A percentile compares a stretch with the other conserved stretches of the same genome.
Evolutionary conservation across 2,888 invertebrate genomes (phyloP).

Genomic region (Trissolcus japonicus): DNA sequence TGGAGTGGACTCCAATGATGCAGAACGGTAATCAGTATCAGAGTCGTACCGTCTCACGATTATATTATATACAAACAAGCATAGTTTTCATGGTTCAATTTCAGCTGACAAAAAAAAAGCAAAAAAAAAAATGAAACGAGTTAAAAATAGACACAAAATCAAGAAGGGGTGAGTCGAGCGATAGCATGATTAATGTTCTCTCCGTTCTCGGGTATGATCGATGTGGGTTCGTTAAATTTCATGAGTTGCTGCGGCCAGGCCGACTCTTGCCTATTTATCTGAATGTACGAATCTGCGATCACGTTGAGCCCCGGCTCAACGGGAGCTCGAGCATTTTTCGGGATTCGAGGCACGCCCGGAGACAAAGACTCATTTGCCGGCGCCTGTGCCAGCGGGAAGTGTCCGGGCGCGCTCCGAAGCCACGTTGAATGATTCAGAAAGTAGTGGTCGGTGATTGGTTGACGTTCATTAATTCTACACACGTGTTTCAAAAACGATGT

Average conservation of each 20-base stretch:
- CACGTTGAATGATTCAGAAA: constrained; percentile 36
- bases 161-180: constrained; percentile 5
- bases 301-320: constrained; percentile 6
- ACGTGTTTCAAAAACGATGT: constrained; percentile 43
- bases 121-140: neutral
- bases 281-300: neutral
- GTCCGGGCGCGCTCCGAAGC: neutral
- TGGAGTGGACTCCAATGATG: too few relatives aligned
- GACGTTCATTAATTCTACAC: constrained; percentile 48
- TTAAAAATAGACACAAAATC: neutral
- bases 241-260: constrained; percentile 26
- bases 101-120: constrained; percentile 6
- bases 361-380: constrained; percentile 12
- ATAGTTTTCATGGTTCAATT: constrained; percentile 9
- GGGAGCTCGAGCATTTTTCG: constrained; percentile 19
- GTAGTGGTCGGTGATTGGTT: constrained; percentile 57
- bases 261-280: constrained; percentile 16
- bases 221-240: constrained; percentile 44
- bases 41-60: constrained; percentile 12
- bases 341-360: constrained; percentile 29
- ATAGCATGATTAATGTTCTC: constrained; percentile 45
- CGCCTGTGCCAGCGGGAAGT: too few relatives aligned
- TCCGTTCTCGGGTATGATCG: constrained; percentile 52
- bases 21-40: constrained; percentile 6
- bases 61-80: constrained; percentile 20